Conservation (phyloP, 2,888 invertebrate genomes). For the Hemistola chrysoprasaria region DNA sequence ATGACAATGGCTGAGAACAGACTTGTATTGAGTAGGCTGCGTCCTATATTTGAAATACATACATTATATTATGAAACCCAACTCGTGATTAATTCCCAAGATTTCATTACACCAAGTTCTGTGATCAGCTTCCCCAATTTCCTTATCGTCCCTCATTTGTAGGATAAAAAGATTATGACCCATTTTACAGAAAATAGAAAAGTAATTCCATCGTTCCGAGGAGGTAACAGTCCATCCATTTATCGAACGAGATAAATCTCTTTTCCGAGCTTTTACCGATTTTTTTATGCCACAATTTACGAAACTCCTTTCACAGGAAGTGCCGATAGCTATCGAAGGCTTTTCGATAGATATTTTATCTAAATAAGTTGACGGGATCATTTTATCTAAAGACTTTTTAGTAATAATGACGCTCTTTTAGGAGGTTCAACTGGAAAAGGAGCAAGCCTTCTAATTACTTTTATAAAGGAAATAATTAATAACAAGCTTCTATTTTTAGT, state of each 20-base stretch:
- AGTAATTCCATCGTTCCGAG: conserved; percentile 13
- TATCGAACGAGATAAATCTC: conserved; percentile 40
- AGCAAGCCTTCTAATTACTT: too few relatives aligned
- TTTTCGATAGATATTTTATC: conserved; percentile 8
- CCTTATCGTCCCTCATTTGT: conserved; percentile 17
- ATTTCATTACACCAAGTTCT: too few relatives aligned
- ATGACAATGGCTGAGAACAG: background rate
- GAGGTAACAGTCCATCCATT: conserved; percentile 29
- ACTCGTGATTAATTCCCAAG: too few relatives aligned
- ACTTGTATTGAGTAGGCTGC: too few relatives aligned
- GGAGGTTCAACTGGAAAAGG: too few relatives aligned
- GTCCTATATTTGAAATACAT: too few relatives aligned
- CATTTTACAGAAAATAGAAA: conserved; percentile 16
- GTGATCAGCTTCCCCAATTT: conserved; percentile 4
- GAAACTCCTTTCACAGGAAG: conserved; percentile 27
- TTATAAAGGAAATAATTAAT: too few relatives aligned
- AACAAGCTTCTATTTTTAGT: too few relatives aligned
- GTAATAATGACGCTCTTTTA: too few relatives aligned
- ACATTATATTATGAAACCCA: too few relatives aligned
- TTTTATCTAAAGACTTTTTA: background rate
- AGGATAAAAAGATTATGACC: conserved; percentile 18
- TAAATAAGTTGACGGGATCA: conserved; percentile 6
- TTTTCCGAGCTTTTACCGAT: conserved; percentile 36
- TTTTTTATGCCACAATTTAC: conserved; percentile 32
- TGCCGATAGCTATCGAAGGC: conserved; percentile 12